Evolutionary conservation across 2,797 vertebrate genomes (phyloP), one percentile per base, ranked within the genome.

Genomic region (Muscicapa striata): DNA sequence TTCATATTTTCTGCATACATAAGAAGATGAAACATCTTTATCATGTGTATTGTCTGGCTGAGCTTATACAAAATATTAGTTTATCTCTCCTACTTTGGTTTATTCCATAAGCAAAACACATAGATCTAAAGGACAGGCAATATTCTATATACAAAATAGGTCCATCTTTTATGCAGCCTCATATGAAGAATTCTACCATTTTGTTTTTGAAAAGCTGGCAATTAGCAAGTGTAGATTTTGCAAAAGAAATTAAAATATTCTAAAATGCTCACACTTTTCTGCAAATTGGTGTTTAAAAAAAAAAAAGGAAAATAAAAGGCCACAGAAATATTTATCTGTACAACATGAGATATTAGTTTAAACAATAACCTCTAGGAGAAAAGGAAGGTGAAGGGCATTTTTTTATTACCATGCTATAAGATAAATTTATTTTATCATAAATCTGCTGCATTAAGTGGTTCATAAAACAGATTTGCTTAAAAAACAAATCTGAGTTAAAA

Each of bases 51-150:
- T 99, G 99, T 99, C 98, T 99, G 98, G 98, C 99, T 98, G 98
- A 99, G 98, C 98, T 99, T 99, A 99, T 99, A 99, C 99, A 99
- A 99, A 99, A 99, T 99, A 99, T 99, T 99, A 99, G 99, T 99
- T 99, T 99, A 99, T 99, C 99, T 98, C 98, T 98, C 98, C 98
- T 98, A 98, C 98, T 98, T 98, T 98, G 98, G 98, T 98, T 98
- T 98, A 98, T 98, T 99, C 98, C 97, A 98, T 99, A 99, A 99
- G 98, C 98, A 98, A 99, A 98, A 98, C 98, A 98, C 99, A 99
- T 99, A 98, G 99, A 98, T 99, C 98, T 98, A 98, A 98, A 98
- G 98, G 98, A 98, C 97, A 99, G 98, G 99, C 98, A 99, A 99
- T 99, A 99, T 99, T 98, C 99, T 98, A 97, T 97, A 98, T 98